Conservation (phyloP, 92 coral and sea anemone genomes). For the Zoanthus gigantus region DNA sequence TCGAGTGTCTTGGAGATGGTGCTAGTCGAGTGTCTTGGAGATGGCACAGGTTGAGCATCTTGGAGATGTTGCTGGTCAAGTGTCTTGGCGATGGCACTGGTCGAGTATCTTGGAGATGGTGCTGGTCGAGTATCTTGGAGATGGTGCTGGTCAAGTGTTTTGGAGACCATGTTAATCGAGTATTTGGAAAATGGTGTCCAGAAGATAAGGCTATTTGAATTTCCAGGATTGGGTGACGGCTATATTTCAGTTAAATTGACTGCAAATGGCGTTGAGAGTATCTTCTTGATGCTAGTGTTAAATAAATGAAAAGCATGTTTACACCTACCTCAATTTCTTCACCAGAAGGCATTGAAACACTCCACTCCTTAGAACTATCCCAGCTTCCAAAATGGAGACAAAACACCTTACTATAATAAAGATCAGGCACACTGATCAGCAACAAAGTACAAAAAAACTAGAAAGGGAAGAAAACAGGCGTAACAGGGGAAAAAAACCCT, state of each 20-base stretch:
- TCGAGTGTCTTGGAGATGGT: not conserved
- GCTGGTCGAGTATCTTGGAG: not conserved
- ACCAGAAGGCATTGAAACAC: conserved; percentile 76
- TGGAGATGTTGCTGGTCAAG: not conserved
- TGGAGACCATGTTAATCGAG: too few species aligned
- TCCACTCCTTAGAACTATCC: conserved; percentile 98
- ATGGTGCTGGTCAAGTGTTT: too few species aligned
- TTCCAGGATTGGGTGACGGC: too few species aligned
- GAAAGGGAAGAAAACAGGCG: not conserved
- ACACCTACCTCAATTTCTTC: conserved; percentile 84
- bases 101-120: not conserved
- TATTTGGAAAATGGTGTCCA: too few species aligned
- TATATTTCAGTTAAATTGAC: too few species aligned
- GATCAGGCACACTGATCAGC: not conserved
- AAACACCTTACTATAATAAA: conserved; percentile 75
- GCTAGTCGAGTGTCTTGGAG: not conserved
- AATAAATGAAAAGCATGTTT: not conserved
- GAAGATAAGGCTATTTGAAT: too few species aligned
- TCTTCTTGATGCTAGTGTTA: not conserved
- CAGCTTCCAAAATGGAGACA: conserved; percentile 98
- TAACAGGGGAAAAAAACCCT: too few species aligned
- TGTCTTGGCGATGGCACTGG: not conserved
- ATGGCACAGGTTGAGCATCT: not conserved
- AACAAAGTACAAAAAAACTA: not conserved
- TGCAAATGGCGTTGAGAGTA: not conserved